Evolutionary conservation across 2,797 vertebrate species (phyloP), one percentile per base, ranked within the genome.

Genomic region (Sciurus carolinensis): DNA sequence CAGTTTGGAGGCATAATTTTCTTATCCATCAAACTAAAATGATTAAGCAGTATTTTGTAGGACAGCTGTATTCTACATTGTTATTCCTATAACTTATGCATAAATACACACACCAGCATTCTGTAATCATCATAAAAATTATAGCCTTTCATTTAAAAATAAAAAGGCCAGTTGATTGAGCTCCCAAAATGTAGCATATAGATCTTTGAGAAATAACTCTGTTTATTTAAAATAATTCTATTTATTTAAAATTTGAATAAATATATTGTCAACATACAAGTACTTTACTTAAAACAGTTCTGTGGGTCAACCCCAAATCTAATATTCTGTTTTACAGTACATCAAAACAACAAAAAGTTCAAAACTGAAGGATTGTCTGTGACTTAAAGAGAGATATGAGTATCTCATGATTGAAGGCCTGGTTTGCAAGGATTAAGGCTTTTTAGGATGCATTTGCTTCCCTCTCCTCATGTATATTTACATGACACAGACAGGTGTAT

Each of bases 1-100:
- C 90, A 85, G 81, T 93, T 95, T 89, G 72, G 75, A 77, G 7
- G 10, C 17, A 9, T 82, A 93, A 50, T 95, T 93, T 95, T 83
- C 96, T 97, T 94, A 92, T 69, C 90, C 83, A 87, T 95, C 96
- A 97, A 44, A 39, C 79, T 87, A 36, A 73, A 64, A 36, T 15
- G 57, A 91, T 95, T 92, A 97, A 44, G 33, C 47, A 62, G 14
- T 30, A n/a, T 54, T 95, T 62, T 75, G 0, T 36, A 64, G 47
- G 79, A 82, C 88, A 98, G 92, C 47, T 83, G 7, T 22, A 95
- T 66, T 81, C 81, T 85, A 76, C 73, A 85, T 36, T 50, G 2
- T 54, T 18, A 15, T 96, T 90, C 57, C 67, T 95, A 80, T 44
- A 81, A 73, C 76, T 44, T 28, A 50, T 62, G 24, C 12, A 13